phyloP scores from a whole-genome alignment of 2,113 vertebrate genomes.

The Triplophysa siluroides region DNA sequence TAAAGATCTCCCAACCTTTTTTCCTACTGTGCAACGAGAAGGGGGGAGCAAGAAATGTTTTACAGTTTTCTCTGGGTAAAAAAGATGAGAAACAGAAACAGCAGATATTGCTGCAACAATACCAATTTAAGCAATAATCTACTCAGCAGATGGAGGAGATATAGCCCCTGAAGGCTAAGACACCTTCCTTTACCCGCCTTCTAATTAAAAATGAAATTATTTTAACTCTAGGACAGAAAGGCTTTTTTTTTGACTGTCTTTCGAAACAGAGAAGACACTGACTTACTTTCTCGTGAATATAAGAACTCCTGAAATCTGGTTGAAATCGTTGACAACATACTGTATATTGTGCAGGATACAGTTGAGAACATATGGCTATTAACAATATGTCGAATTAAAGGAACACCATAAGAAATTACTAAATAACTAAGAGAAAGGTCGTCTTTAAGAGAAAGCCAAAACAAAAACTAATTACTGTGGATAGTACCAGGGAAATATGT shows the following conservation, averaged over 20 bases:
- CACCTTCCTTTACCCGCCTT: slow-evolving; percentile 46
- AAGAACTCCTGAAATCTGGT: background rate
- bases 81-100: background rate
- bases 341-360: background rate
- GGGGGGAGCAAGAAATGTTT: too few species aligned
- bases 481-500: too few species aligned
- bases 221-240: slow-evolving; percentile 50
- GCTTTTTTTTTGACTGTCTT: slow-evolving; percentile 49
- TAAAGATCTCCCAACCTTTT: too few species aligned
- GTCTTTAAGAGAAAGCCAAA: too few species aligned
- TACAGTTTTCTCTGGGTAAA: too few species aligned
- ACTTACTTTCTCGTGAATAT: background rate
- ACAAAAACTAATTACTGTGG: too few species aligned
- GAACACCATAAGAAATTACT: too few species aligned
- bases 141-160: slow-evolving; percentile 49
- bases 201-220: slow-evolving; percentile 60
- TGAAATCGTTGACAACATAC: background rate
- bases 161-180: slow-evolving; percentile 52
- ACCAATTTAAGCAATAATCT: slow-evolving; percentile 60
- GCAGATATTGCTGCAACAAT: slow-evolving; percentile 46
- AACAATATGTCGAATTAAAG: background rate
- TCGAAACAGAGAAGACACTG: slow-evolving; percentile 50
- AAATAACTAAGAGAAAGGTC: too few species aligned
- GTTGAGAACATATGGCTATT: slow-evolving; percentile 14
- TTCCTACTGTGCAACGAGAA: too few species aligned